Base-by-base conservation (phyloP, 2,888 invertebrate genomes). In the Sicus ferrugineus region DNA sequence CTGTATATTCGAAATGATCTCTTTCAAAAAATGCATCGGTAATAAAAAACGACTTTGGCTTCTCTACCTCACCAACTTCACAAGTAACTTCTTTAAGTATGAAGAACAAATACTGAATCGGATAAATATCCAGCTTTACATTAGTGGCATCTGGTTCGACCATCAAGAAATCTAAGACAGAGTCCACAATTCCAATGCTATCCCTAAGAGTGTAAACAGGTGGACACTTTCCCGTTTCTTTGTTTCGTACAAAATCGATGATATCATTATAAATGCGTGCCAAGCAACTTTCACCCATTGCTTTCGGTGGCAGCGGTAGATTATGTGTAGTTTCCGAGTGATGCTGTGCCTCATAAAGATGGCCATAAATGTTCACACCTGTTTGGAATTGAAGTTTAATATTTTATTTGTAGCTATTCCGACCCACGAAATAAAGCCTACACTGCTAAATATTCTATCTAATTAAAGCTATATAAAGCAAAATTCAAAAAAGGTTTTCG, bases 271-370 rank as follows among this genome's bases (percentile, higher is more conserved):
- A 87, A 34, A 89, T 80, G 6, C 79, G 77, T 2, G 72, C 77
- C 52, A 83, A 74, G 61, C 82, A 69, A 0, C 68, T 66, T 30
- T 81, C 83, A 0, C 84, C 84, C 65, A 83, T 75, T 1, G 84
- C 83, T 21, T 86, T 78, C 1, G 84, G 80, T 4, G 87, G 86
- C 28, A 84, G 72, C 1, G 83, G 84, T 54, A 89, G 78, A 68
- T 85, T 80, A 76, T 89, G 89, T 0, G 87, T 86, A 1, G 78
- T 75, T 1, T 83, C 78, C 0, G 87, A 82, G 70, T 84, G 83
- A n/a, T 85, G 76, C 59, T 81, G 77, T 0, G 88, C 86, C 21
- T 85, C 85, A 71, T 83, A 80, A 2, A 80, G 80, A 73, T 86
- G 88, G 0, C 89, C 89, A 63, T 82, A 71, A 72, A 77, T 67